These are phyloP conservation scores for Uropsilus gracilis DNA, from an alignment of 2,113 vertebrate species.

Conservation along the genomic window DNA sequence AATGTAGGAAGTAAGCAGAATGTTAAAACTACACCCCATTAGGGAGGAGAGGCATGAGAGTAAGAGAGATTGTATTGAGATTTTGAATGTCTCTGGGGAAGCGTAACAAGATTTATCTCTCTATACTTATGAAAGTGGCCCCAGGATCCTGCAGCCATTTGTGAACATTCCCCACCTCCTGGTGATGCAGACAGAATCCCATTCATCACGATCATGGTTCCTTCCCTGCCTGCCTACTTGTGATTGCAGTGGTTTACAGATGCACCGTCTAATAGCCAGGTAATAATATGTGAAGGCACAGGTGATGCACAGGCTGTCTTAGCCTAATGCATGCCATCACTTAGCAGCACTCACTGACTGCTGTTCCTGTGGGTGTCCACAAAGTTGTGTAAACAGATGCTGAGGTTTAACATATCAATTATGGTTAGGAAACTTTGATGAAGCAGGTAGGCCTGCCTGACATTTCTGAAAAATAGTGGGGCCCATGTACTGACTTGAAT, in stretches of 20 bases:
- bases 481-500: neutral
- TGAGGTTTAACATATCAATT: constrained; percentile 60
- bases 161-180: constrained; percentile 65
- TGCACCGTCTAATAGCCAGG: constrained; percentile 5
- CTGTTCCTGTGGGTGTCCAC: neutral
- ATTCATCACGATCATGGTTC: constrained; percentile 66
- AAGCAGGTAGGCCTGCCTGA: neutral
- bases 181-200: constrained; percentile 70
- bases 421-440: neutral
- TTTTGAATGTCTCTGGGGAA: constrained; percentile 68
- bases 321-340: neutral
- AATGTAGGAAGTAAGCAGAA: constrained; percentile 76
- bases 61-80: neutral
- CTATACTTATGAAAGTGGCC: constrained; percentile 71
- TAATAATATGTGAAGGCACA: constrained; percentile 45
- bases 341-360: neutral
- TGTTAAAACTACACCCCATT: constrained; percentile 68
- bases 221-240: neutral
- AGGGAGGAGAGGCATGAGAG: neutral
- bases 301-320: neutral
- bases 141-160: constrained; percentile 69
- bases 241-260: constrained; percentile 60
- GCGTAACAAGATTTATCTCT: constrained; percentile 76
- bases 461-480: neutral
- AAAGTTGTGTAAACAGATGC: neutral